phyloP scores from a whole-genome alignment of 2,888 invertebrate genomes.

The Rambutsinella grinnellia region DNA sequence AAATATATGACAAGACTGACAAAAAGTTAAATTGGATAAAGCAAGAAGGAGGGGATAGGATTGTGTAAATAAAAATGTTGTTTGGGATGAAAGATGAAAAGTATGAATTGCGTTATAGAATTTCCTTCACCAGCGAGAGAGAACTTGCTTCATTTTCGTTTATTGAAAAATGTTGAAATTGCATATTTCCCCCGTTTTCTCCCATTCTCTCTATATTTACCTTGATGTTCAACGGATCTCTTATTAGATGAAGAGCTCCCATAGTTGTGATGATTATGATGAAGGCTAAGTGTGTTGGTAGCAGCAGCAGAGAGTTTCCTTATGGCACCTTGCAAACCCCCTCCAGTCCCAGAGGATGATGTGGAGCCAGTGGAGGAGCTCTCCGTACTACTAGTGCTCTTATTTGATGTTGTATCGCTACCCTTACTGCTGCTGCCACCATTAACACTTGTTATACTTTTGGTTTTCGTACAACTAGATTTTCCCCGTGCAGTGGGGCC shows the following conservation, averaged over 20 bases:
- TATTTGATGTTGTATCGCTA: slow-evolving; percentile 40
- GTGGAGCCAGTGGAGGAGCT: slow-evolving; percentile 23
- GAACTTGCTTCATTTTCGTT: too few species aligned
- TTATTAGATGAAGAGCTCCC: slow-evolving; percentile 41
- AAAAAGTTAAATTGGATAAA: too few species aligned
- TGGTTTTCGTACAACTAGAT: slow-evolving; percentile 33
- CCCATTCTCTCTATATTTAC: too few species aligned
- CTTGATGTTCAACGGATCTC: slow-evolving; percentile 46
- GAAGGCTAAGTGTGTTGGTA: slow-evolving; percentile 70
- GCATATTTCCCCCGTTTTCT: too few species aligned
- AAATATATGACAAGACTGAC: too few species aligned
- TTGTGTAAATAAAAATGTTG: too few species aligned
- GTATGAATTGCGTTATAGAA: too few species aligned
- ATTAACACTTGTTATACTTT: not conserved
- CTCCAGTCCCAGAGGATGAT: slow-evolving; percentile 28
- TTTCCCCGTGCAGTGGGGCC: slow-evolving; percentile 20
- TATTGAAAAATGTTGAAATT: too few species aligned
- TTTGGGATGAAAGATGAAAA: too few species aligned
- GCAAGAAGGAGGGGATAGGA: too few species aligned
- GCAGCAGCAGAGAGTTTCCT: slow-evolving; percentile 39
- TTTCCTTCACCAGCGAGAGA: too few species aligned
- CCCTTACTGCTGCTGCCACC: slow-evolving; percentile 35
- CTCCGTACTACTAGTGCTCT: slow-evolving; percentile 23
- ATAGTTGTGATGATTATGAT: slow-evolving; percentile 42
- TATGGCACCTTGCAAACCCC: slow-evolving; percentile 46